Conservation (phyloP, 2,888 invertebrate species). For the Dromius quadrimaculatus region DNA sequence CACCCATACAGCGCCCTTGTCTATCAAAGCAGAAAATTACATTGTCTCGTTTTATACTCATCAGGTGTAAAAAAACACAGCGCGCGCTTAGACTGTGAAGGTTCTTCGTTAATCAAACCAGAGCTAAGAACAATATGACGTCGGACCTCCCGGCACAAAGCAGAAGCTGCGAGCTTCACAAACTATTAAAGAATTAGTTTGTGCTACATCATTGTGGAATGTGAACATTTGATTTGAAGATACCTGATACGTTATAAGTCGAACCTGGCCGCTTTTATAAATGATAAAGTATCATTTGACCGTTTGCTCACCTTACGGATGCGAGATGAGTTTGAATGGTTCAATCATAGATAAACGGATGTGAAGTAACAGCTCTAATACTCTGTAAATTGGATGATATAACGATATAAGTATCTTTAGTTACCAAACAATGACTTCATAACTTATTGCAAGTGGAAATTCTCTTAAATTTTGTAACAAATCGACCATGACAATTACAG, state of each 20-base stretch:
- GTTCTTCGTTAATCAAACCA: neutral
- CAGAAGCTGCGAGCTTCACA: slow-evolving; percentile 64
- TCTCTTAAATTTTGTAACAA: no score
- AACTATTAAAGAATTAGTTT: slow-evolving; percentile 65
- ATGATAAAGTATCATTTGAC: slow-evolving; percentile 42
- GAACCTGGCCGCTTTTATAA: slow-evolving; percentile 21
- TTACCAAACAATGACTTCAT: no score
- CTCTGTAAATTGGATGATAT: no score
- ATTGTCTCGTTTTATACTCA: slow-evolving; percentile 62
- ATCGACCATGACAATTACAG: no score
- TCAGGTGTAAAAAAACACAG: slow-evolving; percentile 46
- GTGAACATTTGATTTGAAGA: slow-evolving; percentile 64
- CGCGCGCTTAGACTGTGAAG: slow-evolving; percentile 28
- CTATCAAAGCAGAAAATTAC: slow-evolving; percentile 65
- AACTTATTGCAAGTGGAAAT: no score
- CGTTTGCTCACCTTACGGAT: no score
- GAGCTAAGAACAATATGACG: slow-evolving; percentile 35
- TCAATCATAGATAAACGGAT: neutral
- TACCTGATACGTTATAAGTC: slow-evolving; percentile 59
- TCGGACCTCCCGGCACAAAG: slow-evolving; percentile 56
- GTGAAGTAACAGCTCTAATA: neutral
- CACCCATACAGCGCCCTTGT: slow-evolving; percentile 58
- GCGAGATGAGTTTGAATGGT: neutral
- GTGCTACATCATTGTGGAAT: slow-evolving; percentile 65
- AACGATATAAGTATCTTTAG: no score